Conservation (phyloP, 1,140 invertebrate genomes). For the Drosophila baimaii region DNA sequence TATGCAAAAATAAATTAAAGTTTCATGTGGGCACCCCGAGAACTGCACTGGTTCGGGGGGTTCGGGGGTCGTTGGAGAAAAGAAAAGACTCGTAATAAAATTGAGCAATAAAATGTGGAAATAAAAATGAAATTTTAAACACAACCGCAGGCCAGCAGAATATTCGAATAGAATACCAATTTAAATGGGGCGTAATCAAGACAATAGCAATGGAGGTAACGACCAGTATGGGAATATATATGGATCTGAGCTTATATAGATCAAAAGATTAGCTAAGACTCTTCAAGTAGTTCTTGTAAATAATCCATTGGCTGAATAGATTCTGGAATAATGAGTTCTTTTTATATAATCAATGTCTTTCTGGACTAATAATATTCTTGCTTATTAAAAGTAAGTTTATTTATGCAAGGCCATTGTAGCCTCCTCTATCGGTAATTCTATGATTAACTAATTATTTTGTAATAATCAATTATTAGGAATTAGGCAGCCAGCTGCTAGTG, state of each 20-base stretch:
- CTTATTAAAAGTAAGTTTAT: neutral
- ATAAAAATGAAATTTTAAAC: constrained; percentile 59
- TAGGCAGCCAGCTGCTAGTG: too few species aligned
- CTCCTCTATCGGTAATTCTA: neutral
- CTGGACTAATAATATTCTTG: neutral
- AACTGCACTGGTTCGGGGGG: constrained; percentile 5
- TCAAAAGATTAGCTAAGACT: neutral
- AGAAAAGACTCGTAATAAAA: constrained; percentile 6
- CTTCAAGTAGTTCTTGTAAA: too few species aligned
- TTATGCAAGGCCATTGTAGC: neutral
- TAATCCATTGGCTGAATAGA: neutral
- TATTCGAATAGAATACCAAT: constrained; percentile 42
- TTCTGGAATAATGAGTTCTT: neutral
- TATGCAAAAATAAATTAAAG: constrained; percentile 48
- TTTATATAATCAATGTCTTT: neutral
- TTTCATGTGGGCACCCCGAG: constrained; percentile 36
- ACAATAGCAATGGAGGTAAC: neutral
- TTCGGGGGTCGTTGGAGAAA: neutral
- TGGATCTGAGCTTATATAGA: neutral
- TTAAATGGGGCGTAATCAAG: constrained; percentile 27
- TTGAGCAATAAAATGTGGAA: neutral
- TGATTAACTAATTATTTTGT: neutral
- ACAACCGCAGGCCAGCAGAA: constrained; percentile 35
- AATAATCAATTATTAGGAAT: neutral
- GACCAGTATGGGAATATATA: neutral